These are phyloP conservation scores for Polypedilum pembai DNA, from an alignment of 1,140 invertebrate species.

Conservation along the genomic window DNA sequence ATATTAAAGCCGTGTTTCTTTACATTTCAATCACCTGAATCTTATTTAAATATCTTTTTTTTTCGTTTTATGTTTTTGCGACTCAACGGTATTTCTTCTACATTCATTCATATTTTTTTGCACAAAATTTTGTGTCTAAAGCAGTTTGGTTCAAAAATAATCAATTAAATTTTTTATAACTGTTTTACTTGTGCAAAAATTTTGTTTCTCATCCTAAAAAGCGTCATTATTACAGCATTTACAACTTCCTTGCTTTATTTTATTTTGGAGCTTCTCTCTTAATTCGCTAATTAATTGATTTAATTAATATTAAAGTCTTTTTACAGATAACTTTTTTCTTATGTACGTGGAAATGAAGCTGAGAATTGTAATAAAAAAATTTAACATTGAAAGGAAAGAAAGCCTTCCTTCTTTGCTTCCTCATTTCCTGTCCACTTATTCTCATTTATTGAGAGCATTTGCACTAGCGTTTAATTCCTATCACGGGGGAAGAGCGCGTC, in stretches of 20 bases:
- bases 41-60: slow-evolving; percentile 5
- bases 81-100: neutral
- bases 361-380: neutral
- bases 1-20: slow-evolving; percentile 13
- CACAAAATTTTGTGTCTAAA: neutral
- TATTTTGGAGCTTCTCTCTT: slow-evolving; percentile 8
- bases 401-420: slow-evolving; percentile 3
- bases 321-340: neutral
- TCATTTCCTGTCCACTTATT: slow-evolving; percentile 10
- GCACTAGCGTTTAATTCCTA: slow-evolving; percentile 11
- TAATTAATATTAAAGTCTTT: slow-evolving; percentile 19
- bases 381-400: neutral
- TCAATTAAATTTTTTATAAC: too few relatives aligned
- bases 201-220: too few relatives aligned
- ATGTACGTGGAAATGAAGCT: neutral
- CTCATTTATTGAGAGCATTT: slow-evolving; percentile 12
- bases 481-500: neutral
- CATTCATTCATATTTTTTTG: neutral
- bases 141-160: neutral
- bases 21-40: slow-evolving; percentile 13
- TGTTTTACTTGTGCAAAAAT: too few relatives aligned
- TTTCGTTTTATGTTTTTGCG: slow-evolving; percentile 10
- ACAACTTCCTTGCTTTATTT: too few relatives aligned
- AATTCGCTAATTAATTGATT: slow-evolving; percentile 28
- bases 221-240: too few relatives aligned